Conservation (phyloP, 2,888 invertebrate species). For the Drosophila prostipennis region DNA sequence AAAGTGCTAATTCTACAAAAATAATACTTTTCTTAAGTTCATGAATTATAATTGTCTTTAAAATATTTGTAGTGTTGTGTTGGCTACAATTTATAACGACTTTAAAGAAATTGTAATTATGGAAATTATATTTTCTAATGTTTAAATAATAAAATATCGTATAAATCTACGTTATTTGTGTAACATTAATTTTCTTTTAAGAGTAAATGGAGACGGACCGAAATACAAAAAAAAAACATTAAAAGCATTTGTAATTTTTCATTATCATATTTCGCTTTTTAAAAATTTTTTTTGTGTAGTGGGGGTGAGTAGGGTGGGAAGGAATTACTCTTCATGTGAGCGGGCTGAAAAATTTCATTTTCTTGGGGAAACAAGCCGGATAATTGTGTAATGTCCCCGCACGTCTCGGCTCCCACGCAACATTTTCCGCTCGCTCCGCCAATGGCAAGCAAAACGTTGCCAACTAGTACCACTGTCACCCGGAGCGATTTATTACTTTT, state of each 20-base stretch:
- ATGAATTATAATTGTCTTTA: not conserved
- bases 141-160: too few relatives aligned
- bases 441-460: slow-evolving; percentile 11
- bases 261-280: too few relatives aligned
- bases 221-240: too few relatives aligned
- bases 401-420: slow-evolving; percentile 10
- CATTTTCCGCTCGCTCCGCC: slow-evolving; percentile 7
- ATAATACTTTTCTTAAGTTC: not conserved
- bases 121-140: too few relatives aligned
- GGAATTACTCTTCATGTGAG: slow-evolving; percentile 64
- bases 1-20: not conserved
- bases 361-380: slow-evolving; percentile 38
- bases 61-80: too few relatives aligned
- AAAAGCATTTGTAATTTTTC: not conserved
- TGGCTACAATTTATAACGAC: too few relatives aligned
- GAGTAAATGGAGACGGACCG: too few relatives aligned
- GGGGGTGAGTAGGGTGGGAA: slow-evolving; percentile 12
- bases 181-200: too few relatives aligned
- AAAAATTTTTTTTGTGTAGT: not conserved
- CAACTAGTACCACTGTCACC: slow-evolving; percentile 16
- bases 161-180: too few relatives aligned
- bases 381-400: slow-evolving; percentile 65
- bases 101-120: too few relatives aligned
- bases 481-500: slow-evolving; percentile 24
- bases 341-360: slow-evolving; percentile 48